These are phyloP conservation scores for Centruroides sculpturatus DNA, from an alignment of 1,140 invertebrate species.

Conservation along the genomic window DNA sequence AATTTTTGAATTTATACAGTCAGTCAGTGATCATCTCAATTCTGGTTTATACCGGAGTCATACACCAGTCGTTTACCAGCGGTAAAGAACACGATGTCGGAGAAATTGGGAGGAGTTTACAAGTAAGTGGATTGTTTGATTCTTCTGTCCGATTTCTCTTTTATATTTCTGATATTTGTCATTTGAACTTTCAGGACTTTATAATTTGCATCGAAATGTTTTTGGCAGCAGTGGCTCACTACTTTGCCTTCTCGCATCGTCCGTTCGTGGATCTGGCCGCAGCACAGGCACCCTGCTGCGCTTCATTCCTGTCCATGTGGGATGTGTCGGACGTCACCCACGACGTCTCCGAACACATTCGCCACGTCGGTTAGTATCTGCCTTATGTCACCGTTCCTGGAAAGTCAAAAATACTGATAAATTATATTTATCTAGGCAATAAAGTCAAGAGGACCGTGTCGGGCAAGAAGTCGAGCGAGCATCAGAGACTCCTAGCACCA, in stretches of 20 bases:
- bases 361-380: constrained; percentile 45
- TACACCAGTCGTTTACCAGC: constrained; percentile 51
- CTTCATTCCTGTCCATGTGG: constrained; percentile 66
- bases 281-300: constrained; percentile 39
- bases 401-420: not conserved
- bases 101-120: constrained; percentile 45
- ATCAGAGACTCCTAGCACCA: not conserved
- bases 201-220: constrained; percentile 97
- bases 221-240: constrained; percentile 82
- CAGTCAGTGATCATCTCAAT: constrained; percentile 81
- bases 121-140: constrained; percentile 37
- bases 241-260: constrained; percentile 85
- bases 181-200: constrained; percentile 52
- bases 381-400: not conserved
- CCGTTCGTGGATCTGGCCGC: constrained; percentile 51
- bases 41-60: constrained; percentile 59
- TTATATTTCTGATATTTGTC: too few relatives aligned
- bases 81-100: constrained; percentile 37
- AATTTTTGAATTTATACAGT: constrained; percentile 39
- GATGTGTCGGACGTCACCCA: constrained; percentile 84
- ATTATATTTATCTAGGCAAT: not conserved
- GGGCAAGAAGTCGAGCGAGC: too few relatives aligned
- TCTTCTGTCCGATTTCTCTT: not conserved
- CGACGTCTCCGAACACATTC: constrained; percentile 81
- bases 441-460: not conserved